These are phyloP conservation scores for Lycophotia porphyrea DNA, from an alignment of 2,888 invertebrate species.

Conservation along the genomic window DNA sequence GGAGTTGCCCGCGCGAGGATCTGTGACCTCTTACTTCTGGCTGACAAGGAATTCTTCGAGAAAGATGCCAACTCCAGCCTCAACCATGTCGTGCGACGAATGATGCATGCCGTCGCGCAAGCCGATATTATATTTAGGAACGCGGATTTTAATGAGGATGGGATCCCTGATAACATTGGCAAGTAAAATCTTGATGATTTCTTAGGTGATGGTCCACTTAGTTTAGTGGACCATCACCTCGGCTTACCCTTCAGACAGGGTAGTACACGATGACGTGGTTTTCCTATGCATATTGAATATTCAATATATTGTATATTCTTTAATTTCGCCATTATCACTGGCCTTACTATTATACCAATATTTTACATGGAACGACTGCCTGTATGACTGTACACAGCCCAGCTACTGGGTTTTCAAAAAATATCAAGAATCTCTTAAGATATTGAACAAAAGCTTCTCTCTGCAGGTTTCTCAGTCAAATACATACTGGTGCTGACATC, in stretches of 20 bases:
- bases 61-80: conserved; percentile 85
- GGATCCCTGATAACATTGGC: conserved; percentile 89
- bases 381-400: background rate
- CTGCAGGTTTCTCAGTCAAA: conserved; percentile 87
- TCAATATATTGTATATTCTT: background rate
- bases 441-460: background rate
- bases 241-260: background rate
- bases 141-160: conserved; percentile 89
- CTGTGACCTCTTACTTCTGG: conserved; percentile 86
- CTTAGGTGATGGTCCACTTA: background rate
- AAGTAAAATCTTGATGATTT: conserved; percentile 16
- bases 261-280: background rate
- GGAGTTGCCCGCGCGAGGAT: conserved; percentile 81
- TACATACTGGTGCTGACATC: conserved; percentile 86
- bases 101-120: conserved; percentile 88
- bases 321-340: background rate
- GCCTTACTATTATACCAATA: background rate
- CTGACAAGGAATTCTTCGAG: conserved; percentile 87
- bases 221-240: too few relatives aligned
- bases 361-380: background rate
- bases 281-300: too few relatives aligned
- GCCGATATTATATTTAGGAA: conserved; percentile 89
- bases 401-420: background rate
- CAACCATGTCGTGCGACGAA: conserved; percentile 82
- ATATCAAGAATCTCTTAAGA: background rate